Evolutionary conservation across 2,888 invertebrate genomes (phyloP), one percentile per base, ranked within the genome.

Genomic region (Stenolophus ochropezus): DNA sequence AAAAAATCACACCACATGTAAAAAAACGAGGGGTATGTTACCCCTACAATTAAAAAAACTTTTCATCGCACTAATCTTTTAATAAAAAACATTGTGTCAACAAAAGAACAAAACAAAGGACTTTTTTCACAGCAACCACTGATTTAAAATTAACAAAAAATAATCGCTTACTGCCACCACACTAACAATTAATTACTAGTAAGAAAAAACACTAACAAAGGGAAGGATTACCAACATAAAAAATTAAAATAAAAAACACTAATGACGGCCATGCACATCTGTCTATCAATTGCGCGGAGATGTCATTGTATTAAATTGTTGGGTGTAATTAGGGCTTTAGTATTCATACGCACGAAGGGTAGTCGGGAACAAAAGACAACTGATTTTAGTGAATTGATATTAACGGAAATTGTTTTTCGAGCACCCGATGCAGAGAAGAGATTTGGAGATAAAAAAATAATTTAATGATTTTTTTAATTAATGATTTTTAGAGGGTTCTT

Each of bases 291-390:
- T 23, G 25, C 21, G 53, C 83, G 23, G 16, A 27, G n/a, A 69
- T 69, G 65, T 69, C 65, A 84, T 85, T 84, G 84, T 85, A 83
- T 83, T 78, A 83, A 82, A 80, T 81, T 82, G 83, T 83, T 83
- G 82, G 83, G 83, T 84, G 84, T 85, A 85, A 85, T 85, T 85
- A 83, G 82, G 69, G 79, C 82, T 84, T 84, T 83, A 76, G 83
- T 85, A 85, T 85, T 85, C 85, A 85, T 84, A 83, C 83, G 84
- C 83, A 84, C 83, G 83, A 80, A 75, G 25, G 20, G 49, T 23
- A 53, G 56, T 20, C 33, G 61, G 71, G 49, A 73, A 73, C 49
- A 49, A 73, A 33, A 69, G 42, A 69, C 69, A 69, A 69, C 33
- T 33, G 69, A 73, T 53, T 42, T 51, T 74, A 33, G 16, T 33